Evolutionary conservation across 2,113 vertebrate genomes (phyloP), one percentile per base, ranked within the genome.

Genomic region (Carassius carassius): DNA sequence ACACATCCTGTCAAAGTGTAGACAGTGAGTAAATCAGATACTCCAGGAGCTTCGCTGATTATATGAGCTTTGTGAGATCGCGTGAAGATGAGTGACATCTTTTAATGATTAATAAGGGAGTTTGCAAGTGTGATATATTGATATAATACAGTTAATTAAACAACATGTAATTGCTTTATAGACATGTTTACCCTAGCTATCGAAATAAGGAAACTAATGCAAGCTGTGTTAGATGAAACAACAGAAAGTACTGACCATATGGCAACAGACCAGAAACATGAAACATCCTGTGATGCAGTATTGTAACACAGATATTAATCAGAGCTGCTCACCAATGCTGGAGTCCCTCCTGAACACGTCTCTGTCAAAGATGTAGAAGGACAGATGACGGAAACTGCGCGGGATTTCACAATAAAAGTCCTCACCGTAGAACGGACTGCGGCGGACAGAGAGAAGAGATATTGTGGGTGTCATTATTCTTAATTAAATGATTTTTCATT

Each of bases 341-440:
- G 97, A 98, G 91, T 98, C 98, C 97, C 98, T 97, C 92, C 98
- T 96, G 95, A 99, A 99, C 83, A 99, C 98, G 23, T 99, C 98
- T 95, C 98, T 97, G 94, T 99, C 98, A 29, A 99, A 98, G 93
- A 99, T 95, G 93, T 99, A 99, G 93, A 99, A 99, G 19, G 97
- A 98, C 87, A 99, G 96, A 88, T 98, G 96, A 62, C 97, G 97
- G 92, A 99, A 99, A 88, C 95, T 99, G 86, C 98, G 96, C 25
- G 98, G 98, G 91, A 99, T 99, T 95, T 99, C 98, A 91, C 98
- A 99, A 94, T 99, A 99, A 91, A 99, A 99, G 91, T 99, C 98
- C 93, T 99, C 98, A 84, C 97, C 98, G 0, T 99, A 99, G 92
- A 99, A 99, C 3, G 98, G 98, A 93, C 98, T 99, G 87, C 37